phyloP scores from a whole-genome alignment of 1,140 invertebrate species.

The Sinonovacula constricta region DNA sequence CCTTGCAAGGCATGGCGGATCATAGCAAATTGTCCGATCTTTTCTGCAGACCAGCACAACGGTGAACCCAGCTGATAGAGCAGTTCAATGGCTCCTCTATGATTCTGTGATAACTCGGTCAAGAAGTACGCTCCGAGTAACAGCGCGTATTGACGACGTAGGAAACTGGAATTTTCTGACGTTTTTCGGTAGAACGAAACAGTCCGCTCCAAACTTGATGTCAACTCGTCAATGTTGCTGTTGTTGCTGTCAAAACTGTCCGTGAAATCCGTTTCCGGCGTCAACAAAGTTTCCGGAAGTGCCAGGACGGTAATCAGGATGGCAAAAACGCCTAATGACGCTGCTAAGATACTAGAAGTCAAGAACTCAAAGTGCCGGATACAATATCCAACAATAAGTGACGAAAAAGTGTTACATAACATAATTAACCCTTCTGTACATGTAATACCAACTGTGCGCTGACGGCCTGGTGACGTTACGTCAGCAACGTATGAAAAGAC shows the following conservation, averaged over 20 bases:
- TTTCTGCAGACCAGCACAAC: conserved; percentile 36
- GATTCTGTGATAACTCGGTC: not conserved
- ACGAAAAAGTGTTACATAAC: conserved; percentile 1
- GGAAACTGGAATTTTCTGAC: not conserved
- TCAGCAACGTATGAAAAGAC: conserved; percentile 33
- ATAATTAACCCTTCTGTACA: not conserved
- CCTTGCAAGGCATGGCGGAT: conserved; percentile 2
- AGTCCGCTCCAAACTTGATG: not conserved
- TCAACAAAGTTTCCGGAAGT: conserved; percentile 29
- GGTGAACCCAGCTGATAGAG: conserved; percentile 42
- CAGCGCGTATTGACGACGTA: conserved; percentile 16
- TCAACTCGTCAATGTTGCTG: not conserved
- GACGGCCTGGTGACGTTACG: conserved; percentile 11
- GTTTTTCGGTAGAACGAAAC: conserved; percentile 11
- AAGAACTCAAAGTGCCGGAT: conserved; percentile 15
- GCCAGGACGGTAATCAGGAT: not conserved
- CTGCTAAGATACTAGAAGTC: not conserved
- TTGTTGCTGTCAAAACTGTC: not conserved
- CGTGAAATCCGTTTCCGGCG: no score
- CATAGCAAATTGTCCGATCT: conserved; percentile 31
- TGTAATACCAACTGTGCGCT: conserved; percentile 17
- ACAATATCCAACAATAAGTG: conserved; percentile 22
- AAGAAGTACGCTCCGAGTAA: conserved; percentile 21
- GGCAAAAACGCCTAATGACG: not conserved
- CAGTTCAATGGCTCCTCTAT: conserved; percentile 19